phyloP scores from a whole-genome alignment of 2,113 vertebrate species.

The Morone chrysops region DNA sequence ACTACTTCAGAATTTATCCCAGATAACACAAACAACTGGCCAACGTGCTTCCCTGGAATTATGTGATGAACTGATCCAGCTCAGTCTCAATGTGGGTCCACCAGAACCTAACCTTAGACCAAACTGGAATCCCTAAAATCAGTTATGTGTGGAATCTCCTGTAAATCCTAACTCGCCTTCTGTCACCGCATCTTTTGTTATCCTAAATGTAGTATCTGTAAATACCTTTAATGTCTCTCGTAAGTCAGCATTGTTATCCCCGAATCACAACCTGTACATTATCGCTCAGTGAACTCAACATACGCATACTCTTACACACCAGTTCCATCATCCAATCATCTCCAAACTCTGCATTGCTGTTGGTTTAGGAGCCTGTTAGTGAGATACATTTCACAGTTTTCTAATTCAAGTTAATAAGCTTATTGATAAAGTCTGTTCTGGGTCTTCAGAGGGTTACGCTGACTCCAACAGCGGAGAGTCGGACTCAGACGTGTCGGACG shows the following conservation, averaged over 20 bases:
- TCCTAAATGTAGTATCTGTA: neutral
- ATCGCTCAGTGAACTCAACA: neutral
- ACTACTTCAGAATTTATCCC: neutral
- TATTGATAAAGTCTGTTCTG: neutral
- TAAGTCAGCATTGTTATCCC: neutral
- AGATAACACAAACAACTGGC: no score
- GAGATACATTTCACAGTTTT: neutral
- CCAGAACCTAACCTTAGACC: neutral
- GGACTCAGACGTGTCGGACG: slow-evolving; percentile 94
- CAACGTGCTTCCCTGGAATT: neutral
- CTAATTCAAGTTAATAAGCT: neutral
- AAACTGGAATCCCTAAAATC: neutral
- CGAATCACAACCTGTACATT: neutral
- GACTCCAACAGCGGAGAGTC: slow-evolving; percentile 98
- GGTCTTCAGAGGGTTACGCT: slow-evolving; percentile 87
- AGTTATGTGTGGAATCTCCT: neutral
- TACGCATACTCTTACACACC: neutral
- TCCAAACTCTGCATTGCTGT: neutral
- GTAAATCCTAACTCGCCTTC: neutral
- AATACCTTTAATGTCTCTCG: neutral
- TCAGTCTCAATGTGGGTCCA: neutral
- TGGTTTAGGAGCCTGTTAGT: neutral
- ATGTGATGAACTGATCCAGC: neutral
- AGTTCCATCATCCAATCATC: neutral
- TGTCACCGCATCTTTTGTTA: neutral